Conservation (phyloP, 2,888 invertebrate species). For the Drosophila anomelani region DNA sequence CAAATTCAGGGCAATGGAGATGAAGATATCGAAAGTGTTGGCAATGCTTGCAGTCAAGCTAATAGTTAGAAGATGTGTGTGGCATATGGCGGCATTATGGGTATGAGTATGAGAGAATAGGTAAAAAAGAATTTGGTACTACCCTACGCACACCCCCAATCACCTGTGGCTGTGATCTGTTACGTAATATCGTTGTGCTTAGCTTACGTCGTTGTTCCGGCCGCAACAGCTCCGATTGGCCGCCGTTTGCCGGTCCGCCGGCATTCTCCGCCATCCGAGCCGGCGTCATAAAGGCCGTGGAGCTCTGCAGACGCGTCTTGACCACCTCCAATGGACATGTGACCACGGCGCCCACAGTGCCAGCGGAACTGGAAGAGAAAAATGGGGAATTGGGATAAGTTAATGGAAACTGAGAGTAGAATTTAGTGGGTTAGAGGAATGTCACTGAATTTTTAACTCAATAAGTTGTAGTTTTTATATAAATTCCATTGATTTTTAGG, state of each 20-base stretch:
- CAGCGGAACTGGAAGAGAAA: slow-evolving; percentile 91
- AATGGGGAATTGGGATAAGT: slow-evolving; percentile 29
- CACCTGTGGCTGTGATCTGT: slow-evolving; percentile 89
- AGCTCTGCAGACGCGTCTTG: slow-evolving; percentile 98
- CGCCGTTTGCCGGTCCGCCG: slow-evolving; percentile 79
- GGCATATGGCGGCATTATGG: slow-evolving; percentile 27
- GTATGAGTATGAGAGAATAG: slow-evolving; percentile 40
- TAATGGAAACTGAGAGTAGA: not conserved
- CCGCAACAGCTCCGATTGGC: slow-evolving; percentile 85
- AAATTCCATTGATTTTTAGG: not conserved
- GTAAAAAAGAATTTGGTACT: slow-evolving; percentile 81
- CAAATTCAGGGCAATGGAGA: slow-evolving; percentile 17
- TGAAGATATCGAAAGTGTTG: slow-evolving; percentile 45
- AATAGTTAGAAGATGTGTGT: slow-evolving; percentile 1
- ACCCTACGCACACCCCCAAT: slow-evolving; percentile 85
- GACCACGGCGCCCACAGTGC: slow-evolving; percentile 97
- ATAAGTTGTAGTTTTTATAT: not conserved
- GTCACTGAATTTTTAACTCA: not conserved
- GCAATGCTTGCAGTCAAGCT: slow-evolving; percentile 12
- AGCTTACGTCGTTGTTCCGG: slow-evolving; percentile 89
- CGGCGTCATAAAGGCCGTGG: slow-evolving; percentile 88
- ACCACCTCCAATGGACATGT: slow-evolving; percentile 99
- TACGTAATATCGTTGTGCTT: slow-evolving; percentile 89
- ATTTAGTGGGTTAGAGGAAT: not conserved
- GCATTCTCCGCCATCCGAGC: slow-evolving; percentile 83